Evolutionary conservation across 1,140 invertebrate species (phyloP), one percentile per base, ranked within the genome.

Genomic region (Andrena cerasifolii): DNA sequence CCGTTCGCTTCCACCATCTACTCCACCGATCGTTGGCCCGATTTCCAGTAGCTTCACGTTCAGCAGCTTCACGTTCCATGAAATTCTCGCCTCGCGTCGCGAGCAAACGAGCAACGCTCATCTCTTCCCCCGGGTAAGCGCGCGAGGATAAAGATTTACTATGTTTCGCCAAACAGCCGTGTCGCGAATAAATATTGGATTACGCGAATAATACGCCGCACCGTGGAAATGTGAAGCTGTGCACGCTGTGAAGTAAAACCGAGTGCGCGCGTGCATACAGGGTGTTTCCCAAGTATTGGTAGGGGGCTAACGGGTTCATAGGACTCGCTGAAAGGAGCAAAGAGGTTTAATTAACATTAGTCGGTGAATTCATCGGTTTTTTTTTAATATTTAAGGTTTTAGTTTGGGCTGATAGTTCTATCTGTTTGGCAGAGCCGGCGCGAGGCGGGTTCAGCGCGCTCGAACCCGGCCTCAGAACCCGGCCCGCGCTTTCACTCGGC

Each of bases 121-220:
- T 28, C 54, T 58, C 36, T 70, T 70, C 10, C 16, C 33, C 7
- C 49, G n/a, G 66, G 56, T 70, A 70, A 49, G 66, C 43, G 51
- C 66, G 28, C 33, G 45, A 28, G 31, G 63, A 66, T 51, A 66
- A 66, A 66, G 63, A 66, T 66, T 66, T 66, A 66, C 45, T 47
- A 28, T 4, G 28, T 51, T 16, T 31, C 45, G 45, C n/a, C 45
- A 51, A 70, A 70, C 66, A 56, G 14, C 33, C 51, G 51, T 70
- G 21, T 56, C 51, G 51, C 66, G 51, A 56, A 66, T 66, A 66
- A 66, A 66, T 66, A 66, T 51, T 33, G 18, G 45, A 66, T 31
- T 24, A 33, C 63, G 3, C 14, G 63, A 51, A 51, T 51, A 51
- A 51, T 51, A 21, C 24, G 49, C n/a, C n/a, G 18, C 24, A 5